Conservation (phyloP, 2,797 vertebrate genomes). For the Coreius guichenoti region DNA sequence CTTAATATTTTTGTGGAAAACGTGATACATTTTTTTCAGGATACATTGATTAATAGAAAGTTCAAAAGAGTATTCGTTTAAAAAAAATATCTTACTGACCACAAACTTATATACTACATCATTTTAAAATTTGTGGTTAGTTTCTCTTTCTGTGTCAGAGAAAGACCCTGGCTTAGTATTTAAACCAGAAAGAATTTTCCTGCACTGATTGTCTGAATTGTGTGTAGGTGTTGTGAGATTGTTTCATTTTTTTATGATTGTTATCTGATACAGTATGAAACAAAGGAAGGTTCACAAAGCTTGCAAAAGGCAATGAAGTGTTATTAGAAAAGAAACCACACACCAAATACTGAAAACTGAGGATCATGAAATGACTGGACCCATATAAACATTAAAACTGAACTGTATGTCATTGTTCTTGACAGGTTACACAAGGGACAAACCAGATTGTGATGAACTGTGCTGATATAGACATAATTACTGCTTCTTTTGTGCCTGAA, state of each 20-base stretch:
- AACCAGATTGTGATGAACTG: slow-evolving; percentile 99
- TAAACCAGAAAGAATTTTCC: background rate
- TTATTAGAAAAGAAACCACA: slow-evolving; percentile 11
- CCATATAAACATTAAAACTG: background rate
- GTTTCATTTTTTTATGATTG: slow-evolving; percentile 17
- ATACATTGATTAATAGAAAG: background rate
- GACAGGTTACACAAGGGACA: slow-evolving; percentile 93
- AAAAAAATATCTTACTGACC: background rate
- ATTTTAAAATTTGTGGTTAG: background rate
- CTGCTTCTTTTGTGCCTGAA: slow-evolving; percentile 91
- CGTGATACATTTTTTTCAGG: too few species aligned
- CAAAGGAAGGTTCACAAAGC: slow-evolving; percentile 3
- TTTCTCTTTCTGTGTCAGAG: background rate
- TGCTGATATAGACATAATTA: slow-evolving; percentile 99
- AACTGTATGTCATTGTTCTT: slow-evolving; percentile 57
- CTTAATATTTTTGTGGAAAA: background rate
- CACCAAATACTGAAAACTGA: slow-evolving; percentile 6
- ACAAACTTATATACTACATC: background rate
- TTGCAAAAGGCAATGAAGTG: slow-evolving; percentile 6
- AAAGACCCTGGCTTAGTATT: background rate
- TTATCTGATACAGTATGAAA: slow-evolving; percentile 33
- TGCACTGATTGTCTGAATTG: background rate
- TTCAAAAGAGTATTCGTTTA: background rate
- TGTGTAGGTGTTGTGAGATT: background rate
- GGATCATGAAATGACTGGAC: background rate